Conservation (phyloP, 64 coral and sea anemone genomes). For the Stichodactyla helianthus region DNA sequence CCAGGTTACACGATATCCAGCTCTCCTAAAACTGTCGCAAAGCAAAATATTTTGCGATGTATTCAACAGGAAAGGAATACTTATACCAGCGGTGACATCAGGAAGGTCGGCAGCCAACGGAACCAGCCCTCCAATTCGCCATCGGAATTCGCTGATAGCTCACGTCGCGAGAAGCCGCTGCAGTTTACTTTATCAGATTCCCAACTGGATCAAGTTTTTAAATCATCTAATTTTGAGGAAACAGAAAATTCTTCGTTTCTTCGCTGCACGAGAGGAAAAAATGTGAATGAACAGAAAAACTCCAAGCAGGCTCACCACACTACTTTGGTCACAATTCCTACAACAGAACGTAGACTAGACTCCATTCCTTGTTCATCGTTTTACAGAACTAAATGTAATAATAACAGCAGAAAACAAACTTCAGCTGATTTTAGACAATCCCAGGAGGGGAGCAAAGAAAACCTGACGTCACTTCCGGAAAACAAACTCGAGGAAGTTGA, state of each 20-base stretch:
- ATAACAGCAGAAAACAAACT: background rate
- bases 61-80: background rate
- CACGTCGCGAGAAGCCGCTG: background rate
- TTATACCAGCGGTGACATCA: background rate
- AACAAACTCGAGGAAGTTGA: background rate
- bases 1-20: background rate
- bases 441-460: background rate
- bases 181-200: background rate
- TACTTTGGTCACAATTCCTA: background rate
- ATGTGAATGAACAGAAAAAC: background rate
- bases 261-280: background rate
- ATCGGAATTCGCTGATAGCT: background rate
- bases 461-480: background rate
- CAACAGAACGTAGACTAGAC: background rate
- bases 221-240: background rate
- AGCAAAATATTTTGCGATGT: background rate
- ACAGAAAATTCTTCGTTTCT: background rate
- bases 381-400: background rate
- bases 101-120: background rate
- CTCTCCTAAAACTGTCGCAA: background rate
- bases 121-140: background rate
- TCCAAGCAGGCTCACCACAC: no score
- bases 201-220: background rate
- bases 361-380: background rate
- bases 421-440: no score